A percentile compares a stretch with the other conserved stretches of the same genome.
Evolutionary conservation across 2,888 invertebrate species (phyloP).

Genomic region (Cerastis rubricosa): DNA sequence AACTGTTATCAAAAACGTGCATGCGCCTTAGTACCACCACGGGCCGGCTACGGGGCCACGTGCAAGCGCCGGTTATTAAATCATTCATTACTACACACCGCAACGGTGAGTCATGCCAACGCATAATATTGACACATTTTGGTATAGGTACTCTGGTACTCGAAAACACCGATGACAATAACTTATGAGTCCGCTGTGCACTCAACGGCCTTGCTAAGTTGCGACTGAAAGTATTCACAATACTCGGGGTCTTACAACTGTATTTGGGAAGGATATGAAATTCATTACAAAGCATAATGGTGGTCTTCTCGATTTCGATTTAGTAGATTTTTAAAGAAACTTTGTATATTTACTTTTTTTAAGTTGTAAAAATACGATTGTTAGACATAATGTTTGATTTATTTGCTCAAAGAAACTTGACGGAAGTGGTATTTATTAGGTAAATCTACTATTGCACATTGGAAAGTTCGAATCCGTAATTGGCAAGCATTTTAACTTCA

Average conservation of each 20-base stretch:
- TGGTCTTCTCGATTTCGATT: neutral
- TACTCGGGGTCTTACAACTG: neutral
- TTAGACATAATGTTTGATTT: neutral
- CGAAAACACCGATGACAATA: conserved; percentile 39
- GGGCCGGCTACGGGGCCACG: conserved; percentile 38
- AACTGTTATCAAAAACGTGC: conserved; percentile 43
- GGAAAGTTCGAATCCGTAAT: neutral
- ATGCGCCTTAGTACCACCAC: neutral
- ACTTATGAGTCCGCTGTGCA: conserved; percentile 17
- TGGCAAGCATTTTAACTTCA: conserved; percentile 11
- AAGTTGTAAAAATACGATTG: too few species aligned
- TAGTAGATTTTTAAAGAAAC: neutral
- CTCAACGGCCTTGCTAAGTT: conserved; percentile 19
- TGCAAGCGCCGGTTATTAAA: conserved; percentile 49
- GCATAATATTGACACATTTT: conserved; percentile 63
- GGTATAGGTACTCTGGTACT: conserved; percentile 3
- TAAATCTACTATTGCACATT: too few species aligned
- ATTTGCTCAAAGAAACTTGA: neutral
- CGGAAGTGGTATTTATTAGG: neutral
- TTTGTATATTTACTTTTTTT: neutral
- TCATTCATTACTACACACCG: conserved; percentile 51
- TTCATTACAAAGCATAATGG: neutral
- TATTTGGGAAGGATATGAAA: conserved; percentile 17
- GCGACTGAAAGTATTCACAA: neutral
- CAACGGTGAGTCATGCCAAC: conserved; percentile 47